Evolutionary conservation across 2,113 vertebrate genomes (phyloP).

Genomic region (Variabilichromis moorii): DNA sequence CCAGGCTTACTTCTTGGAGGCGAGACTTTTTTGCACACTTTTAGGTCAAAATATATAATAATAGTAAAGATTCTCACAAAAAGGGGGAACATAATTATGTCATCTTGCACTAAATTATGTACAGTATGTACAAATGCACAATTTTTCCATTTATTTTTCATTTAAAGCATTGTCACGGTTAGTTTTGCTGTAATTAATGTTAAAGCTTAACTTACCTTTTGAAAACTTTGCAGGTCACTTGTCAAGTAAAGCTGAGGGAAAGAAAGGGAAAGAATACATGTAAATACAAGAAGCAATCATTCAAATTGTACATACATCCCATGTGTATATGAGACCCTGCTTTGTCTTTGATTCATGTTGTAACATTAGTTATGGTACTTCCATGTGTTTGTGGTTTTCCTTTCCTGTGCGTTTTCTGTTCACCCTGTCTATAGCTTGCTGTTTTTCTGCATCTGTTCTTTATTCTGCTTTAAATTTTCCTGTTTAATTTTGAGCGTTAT

Average conservation of each 20-base stretch:
- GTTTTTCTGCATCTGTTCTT: not conserved
- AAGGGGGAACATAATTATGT: not conserved
- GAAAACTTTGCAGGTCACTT: slow-evolving; percentile 79
- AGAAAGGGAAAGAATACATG: not conserved
- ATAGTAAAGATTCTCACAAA: not conserved
- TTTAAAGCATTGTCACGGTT: not conserved
- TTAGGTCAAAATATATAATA: not conserved
- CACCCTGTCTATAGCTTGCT: not conserved
- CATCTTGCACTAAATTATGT: not conserved
- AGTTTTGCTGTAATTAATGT: not conserved
- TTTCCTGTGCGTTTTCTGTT: not conserved
- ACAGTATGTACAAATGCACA: not conserved
- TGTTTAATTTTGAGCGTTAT: not conserved
- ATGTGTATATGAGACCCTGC: not conserved
- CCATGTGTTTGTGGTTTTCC: not conserved
- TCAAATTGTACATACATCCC: not conserved
- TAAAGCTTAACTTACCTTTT: slow-evolving; percentile 40
- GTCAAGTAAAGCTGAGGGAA: slow-evolving; percentile 79
- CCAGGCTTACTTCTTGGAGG: slow-evolving; percentile 81
- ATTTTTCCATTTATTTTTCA: not conserved
- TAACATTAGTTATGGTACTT: not conserved
- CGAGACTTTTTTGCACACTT: slow-evolving; percentile 74
- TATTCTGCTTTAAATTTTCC: not conserved
- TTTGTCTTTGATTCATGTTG: not conserved
- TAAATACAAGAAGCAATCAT: not conserved